Percentiles rank a stretch among this genome's conserved stretches.
Evolutionary conservation across 2,888 invertebrate species (phyloP).

Genomic region (Drosophila rubida): DNA sequence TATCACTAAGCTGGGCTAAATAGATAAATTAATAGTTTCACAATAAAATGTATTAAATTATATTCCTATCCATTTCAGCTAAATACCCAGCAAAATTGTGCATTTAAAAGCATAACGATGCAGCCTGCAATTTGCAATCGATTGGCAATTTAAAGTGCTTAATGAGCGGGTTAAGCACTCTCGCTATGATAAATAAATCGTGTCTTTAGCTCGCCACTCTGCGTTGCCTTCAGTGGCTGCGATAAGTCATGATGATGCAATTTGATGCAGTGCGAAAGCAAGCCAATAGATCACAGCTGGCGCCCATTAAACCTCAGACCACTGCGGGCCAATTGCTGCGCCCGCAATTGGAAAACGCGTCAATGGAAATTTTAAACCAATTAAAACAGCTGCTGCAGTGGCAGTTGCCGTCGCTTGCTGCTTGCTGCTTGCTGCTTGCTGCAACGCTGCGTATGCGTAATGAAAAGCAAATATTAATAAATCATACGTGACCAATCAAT

Average conservation of each 20-base stretch:
- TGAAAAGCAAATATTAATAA: conserved; percentile 79
- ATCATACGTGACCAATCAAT: conserved; percentile 79
- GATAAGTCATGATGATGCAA: conserved; percentile 28
- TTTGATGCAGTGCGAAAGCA: conserved; percentile 26
- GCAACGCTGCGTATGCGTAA: conserved; percentile 72
- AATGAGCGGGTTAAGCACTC: not conserved
- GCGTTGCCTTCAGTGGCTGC: conserved; percentile 11
- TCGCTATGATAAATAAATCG: not conserved
- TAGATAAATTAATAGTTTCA: no score
- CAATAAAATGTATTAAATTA: no score
- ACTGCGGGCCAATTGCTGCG: conserved; percentile 62
- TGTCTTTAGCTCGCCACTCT: not conserved
- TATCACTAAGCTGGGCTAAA: no score
- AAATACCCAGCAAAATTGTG: no score
- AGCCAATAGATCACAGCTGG: conserved; percentile 64
- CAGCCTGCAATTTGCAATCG: not conserved
- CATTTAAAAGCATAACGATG: no score
- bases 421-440: not conserved
- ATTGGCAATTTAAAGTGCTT: not conserved
- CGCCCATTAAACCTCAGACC: conserved; percentile 70
- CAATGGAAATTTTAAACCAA: conserved; percentile 74
- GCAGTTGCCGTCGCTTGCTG: conserved; percentile 1
- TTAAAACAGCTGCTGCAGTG: conserved; percentile 71
- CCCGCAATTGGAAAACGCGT: conserved; percentile 48
- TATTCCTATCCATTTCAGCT: no score